Evolutionary conservation across 2,797 vertebrate species (phyloP).

Genomic region (Sebastes trivittatus): DNA sequence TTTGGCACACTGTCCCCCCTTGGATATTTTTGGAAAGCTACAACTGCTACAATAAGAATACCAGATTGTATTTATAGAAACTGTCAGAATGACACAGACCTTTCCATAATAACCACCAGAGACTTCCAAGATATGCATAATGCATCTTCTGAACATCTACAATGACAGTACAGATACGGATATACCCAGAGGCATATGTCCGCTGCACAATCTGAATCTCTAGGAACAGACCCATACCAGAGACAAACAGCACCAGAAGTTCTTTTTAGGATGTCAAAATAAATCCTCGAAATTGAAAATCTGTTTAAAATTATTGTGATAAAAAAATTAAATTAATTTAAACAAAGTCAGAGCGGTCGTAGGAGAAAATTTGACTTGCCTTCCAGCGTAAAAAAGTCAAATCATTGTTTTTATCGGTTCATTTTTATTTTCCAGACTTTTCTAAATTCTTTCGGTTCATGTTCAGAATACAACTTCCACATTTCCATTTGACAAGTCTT

Average conservation of each 20-base stretch:
- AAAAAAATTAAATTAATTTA: slow-evolving; percentile 2
- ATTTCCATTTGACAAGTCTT: background rate
- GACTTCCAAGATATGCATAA: slow-evolving; percentile 37
- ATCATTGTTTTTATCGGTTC: background rate
- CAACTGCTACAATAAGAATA: slow-evolving; percentile 22
- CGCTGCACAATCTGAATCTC: slow-evolving; percentile 25
- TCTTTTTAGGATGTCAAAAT: slow-evolving; percentile 31
- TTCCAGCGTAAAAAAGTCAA: slow-evolving; percentile 17
- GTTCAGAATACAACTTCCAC: background rate
- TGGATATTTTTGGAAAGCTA: slow-evolving; percentile 39
- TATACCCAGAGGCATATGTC: slow-evolving; percentile 37
- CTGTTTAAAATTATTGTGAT: slow-evolving; percentile 20
- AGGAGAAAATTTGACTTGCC: background rate
- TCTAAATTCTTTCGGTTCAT: background rate
- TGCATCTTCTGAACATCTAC: slow-evolving; percentile 34
- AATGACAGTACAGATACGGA: slow-evolving; percentile 41
- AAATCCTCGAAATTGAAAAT: slow-evolving; percentile 44
- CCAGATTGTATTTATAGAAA: slow-evolving; percentile 29
- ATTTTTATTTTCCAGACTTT: slow-evolving; percentile 4
- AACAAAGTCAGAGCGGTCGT: background rate
- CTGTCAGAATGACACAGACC: slow-evolving; percentile 27
- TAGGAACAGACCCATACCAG: slow-evolving; percentile 9
- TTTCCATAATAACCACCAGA: slow-evolving; percentile 26
- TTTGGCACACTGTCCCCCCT: slow-evolving; percentile 6
- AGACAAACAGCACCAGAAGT: slow-evolving; percentile 12